phyloP scores from a whole-genome alignment of 1,140 invertebrate species.

The Aphaenogaster ashmeadi region DNA sequence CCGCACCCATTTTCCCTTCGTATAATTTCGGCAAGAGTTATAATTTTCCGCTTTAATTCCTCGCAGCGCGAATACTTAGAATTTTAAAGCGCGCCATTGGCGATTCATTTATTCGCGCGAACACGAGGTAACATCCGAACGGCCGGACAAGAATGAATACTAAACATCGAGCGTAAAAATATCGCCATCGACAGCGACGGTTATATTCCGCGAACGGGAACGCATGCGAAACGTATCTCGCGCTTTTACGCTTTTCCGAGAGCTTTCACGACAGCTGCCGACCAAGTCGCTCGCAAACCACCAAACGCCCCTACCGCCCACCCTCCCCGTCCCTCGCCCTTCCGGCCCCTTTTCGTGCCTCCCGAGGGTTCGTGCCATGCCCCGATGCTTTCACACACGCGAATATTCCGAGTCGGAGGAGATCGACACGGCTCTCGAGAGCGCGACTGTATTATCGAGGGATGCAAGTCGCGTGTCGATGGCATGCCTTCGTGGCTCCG shows the following conservation, averaged over 20 bases:
- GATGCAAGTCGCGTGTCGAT: slow-evolving; percentile 74
- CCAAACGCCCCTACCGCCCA: background rate
- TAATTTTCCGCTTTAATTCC: slow-evolving; percentile 22
- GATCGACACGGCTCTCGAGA: slow-evolving; percentile 43
- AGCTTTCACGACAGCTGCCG: slow-evolving; percentile 62
- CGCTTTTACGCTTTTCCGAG: slow-evolving; percentile 64
- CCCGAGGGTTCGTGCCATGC: slow-evolving; percentile 43
- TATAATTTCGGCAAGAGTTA: slow-evolving; percentile 30
- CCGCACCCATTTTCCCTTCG: background rate
- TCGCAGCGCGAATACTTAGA: slow-evolving; percentile 32
- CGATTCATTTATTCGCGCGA: slow-evolving; percentile 54
- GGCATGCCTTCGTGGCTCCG: slow-evolving; percentile 71
- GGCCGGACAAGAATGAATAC: slow-evolving; percentile 30
- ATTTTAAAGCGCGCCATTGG: slow-evolving; percentile 42
- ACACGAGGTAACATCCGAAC: slow-evolving; percentile 2
- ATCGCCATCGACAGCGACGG: slow-evolving; percentile 26
- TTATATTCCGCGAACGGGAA: slow-evolving; percentile 11
- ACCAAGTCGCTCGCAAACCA: slow-evolving; percentile 56
- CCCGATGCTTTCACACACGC: slow-evolving; percentile 67
- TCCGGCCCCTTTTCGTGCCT: slow-evolving; percentile 19
- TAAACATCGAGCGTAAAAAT: slow-evolving; percentile 64
- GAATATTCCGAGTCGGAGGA: slow-evolving; percentile 72
- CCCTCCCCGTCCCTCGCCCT: background rate
- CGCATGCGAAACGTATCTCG: slow-evolving; percentile 24
- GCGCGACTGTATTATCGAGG: slow-evolving; percentile 72